Base-by-base conservation (phyloP, 2,888 invertebrate species). In the Agrenia bidenticulata region DNA sequence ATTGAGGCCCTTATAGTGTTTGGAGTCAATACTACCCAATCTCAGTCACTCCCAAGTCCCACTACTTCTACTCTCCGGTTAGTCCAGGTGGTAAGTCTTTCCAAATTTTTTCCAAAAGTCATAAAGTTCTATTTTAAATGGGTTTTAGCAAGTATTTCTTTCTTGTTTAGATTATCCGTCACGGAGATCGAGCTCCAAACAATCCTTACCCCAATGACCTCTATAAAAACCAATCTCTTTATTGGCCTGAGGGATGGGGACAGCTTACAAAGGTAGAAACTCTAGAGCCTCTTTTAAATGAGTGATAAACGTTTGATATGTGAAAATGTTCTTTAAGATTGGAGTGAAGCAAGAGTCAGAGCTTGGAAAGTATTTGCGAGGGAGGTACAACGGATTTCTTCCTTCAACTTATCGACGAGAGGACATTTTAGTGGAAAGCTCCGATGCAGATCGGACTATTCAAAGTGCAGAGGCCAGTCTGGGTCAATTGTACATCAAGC, bases 381-480 rank as follows among this genome's bases (percentile, higher is more conserved):
- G 82, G 73, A 85, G 88, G 67, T 94, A 93, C 79, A 84, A 84
- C 45, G 83, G 84, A 57, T 80, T 78, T 64, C 63, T 80, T n/a
- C 73, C 70, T 9, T 63, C 66, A 27, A 64, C 67, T 4, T 80
- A 79, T 64, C 66, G 69, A 26, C 73, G 77, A n/a, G 67, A 66
- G 27, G 82, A 87, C 78, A 82, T 89, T 15, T 76, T 77, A 62
- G 77, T 83, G 2, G 72, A 79, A 17, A 92, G 92, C 78, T 92
- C 93, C 74, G 89, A 89, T 77, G 84, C 86, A 63, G 89, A 93
- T 69, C 85, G 94, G 59, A 92, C 93, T 77, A 81, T 92, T 74
- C 90, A 91, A 89, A 94, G 92, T 78, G 93, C 91, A 0, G 88
- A 90, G 78, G 83, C 87, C 41, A 83, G 93, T 68, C 82, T 92